A percentile compares a stretch with the other conserved stretches of the same genome.
phyloP scores from a whole-genome alignment of 2,888 invertebrate genomes.

The Nasonovia ribisnigri region DNA sequence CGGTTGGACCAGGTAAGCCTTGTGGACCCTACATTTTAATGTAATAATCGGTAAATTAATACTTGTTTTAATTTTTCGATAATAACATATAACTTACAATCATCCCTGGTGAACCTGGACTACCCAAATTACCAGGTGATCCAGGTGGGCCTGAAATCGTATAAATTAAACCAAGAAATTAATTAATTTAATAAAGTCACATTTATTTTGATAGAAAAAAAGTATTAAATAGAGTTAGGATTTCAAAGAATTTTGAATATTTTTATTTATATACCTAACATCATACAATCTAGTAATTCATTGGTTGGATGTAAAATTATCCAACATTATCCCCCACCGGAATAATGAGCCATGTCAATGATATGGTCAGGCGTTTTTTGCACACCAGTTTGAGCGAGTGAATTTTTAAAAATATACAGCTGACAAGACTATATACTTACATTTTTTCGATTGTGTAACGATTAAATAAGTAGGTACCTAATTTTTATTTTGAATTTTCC shows the following conservation, averaged over 20 bases:
- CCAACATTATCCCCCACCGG: too few relatives aligned
- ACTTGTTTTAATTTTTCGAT: neutral
- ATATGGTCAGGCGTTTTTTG: too few relatives aligned
- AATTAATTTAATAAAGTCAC: neutral
- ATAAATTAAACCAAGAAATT: neutral
- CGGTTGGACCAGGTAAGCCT: slow-evolving; percentile 74
- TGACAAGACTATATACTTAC: neutral
- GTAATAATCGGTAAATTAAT: neutral
- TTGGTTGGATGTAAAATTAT: too few relatives aligned
- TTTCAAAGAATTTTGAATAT: neutral
- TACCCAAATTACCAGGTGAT: slow-evolving; percentile 73
- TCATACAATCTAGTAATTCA: too few relatives aligned
- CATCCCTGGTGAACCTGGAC: slow-evolving; percentile 72
- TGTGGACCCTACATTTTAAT: slow-evolving; percentile 47
- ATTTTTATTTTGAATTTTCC: neutral
- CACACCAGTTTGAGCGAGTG: neutral
- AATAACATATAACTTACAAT: slow-evolving; percentile 69
- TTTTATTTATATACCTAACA: neutral
- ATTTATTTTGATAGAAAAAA: neutral
- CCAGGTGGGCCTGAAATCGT: slow-evolving; percentile 76
- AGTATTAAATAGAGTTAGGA: slow-evolving; percentile 71
- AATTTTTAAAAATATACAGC: neutral
- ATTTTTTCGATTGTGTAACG: neutral
- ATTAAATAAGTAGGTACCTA: neutral
- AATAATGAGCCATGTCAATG: too few relatives aligned